These are phyloP conservation scores for Leptogaster cylindrica DNA, from an alignment of 2,888 invertebrate species.

Conservation along the genomic window DNA sequence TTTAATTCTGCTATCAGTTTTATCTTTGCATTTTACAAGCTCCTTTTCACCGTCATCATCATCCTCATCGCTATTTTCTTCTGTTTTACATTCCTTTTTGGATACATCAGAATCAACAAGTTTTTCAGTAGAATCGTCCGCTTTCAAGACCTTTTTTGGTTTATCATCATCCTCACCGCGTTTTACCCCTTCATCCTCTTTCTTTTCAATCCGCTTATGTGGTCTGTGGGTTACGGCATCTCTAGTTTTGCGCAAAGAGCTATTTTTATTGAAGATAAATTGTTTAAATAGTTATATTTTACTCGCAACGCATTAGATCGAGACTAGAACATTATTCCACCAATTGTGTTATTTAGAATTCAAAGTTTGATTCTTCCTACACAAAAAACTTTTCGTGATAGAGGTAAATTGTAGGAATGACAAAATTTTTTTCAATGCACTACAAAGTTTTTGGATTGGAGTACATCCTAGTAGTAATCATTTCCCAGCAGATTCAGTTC, in stretches of 20 bases:
- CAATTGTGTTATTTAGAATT: too few relatives aligned
- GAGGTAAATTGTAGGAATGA: too few relatives aligned
- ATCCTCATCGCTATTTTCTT: slow-evolving; percentile 56
- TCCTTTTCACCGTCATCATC: slow-evolving; percentile 61
- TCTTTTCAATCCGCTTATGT: slow-evolving; percentile 51
- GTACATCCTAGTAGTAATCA: too few relatives aligned
- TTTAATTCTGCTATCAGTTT: slow-evolving; percentile 51
- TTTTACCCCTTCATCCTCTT: slow-evolving; percentile 52
- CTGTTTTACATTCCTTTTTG: slow-evolving; percentile 51
- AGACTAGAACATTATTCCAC: too few relatives aligned
- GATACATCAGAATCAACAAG: slow-evolving; percentile 30
- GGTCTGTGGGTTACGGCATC: slow-evolving; percentile 55
- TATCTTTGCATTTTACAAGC: slow-evolving; percentile 53
- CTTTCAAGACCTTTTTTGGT: slow-evolving; percentile 46
- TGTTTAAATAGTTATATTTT: slow-evolving; percentile 30
- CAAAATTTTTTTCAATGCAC: too few relatives aligned
- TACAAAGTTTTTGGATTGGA: too few relatives aligned
- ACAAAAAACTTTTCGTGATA: too few relatives aligned
- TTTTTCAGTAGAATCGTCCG: slow-evolving; percentile 49
- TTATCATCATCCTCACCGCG: slow-evolving; percentile 52
- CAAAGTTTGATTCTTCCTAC: too few relatives aligned
- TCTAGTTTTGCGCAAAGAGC: slow-evolving; percentile 60
- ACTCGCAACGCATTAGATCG: too few relatives aligned
- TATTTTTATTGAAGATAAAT: slow-evolving; percentile 49
- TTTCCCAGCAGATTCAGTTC: too few relatives aligned